Conservation (phyloP, 2,888 invertebrate species). For the Rhyacophila evoluta region DNA sequence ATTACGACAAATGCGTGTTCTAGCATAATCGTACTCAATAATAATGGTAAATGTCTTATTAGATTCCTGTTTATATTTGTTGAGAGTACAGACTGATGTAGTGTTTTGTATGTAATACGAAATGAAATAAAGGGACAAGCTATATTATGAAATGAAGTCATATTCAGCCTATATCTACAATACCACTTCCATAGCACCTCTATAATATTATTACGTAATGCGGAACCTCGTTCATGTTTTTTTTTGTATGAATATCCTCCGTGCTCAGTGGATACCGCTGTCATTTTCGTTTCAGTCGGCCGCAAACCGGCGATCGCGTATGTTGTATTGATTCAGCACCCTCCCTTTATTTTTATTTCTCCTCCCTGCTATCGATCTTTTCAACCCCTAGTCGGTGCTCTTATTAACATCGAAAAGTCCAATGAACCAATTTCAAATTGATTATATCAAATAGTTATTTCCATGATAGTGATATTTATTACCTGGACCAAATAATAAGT, state of each 20-base stretch:
- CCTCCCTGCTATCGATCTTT: slow-evolving; percentile 24
- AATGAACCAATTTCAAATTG: neutral
- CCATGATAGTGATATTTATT: neutral
- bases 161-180: neutral
- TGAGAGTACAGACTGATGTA: too few species aligned
- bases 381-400: neutral
- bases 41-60: too few species aligned
- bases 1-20: too few species aligned
- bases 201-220: slow-evolving; percentile 1
- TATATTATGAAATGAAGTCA: slow-evolving; percentile 3
- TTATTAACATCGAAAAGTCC: neutral
- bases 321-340: slow-evolving; percentile 3
- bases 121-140: neutral
- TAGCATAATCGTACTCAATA: too few species aligned
- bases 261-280: neutral
- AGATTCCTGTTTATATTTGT: too few species aligned
- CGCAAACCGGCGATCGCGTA: slow-evolving; percentile 6
- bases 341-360: slow-evolving; percentile 16
- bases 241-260: neutral
- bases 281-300: slow-evolving; percentile 23
- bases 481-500: neutral
- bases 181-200: neutral
- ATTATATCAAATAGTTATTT: neutral
- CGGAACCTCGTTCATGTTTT: slow-evolving; percentile 22
- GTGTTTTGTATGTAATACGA: neutral